phyloP scores from a whole-genome alignment of 1,140 invertebrate species.

The Heliothis subflexa region DNA sequence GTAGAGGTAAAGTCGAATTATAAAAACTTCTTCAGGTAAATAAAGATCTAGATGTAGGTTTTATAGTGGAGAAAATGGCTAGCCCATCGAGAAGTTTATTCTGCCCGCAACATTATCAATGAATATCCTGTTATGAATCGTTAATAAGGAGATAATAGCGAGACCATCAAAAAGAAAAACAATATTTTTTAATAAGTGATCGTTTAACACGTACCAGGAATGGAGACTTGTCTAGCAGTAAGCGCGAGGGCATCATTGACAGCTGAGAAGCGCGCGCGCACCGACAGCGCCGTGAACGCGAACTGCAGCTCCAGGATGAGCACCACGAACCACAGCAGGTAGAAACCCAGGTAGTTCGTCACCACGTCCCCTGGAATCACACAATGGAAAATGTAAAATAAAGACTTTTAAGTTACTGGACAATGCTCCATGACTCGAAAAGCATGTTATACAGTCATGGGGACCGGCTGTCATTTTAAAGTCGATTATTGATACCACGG shows the following conservation, averaged over 20 bases:
- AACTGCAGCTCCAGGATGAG: constrained; percentile 84
- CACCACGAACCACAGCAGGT: constrained; percentile 81
- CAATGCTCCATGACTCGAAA: no score
- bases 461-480: no score
- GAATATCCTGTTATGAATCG: no score
- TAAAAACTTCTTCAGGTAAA: no score
- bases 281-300: constrained; percentile 81
- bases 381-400: not conserved
- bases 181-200: not conserved
- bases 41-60: no score
- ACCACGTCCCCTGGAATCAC: constrained; percentile 75
- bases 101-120: no score
- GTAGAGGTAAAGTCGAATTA: no score
- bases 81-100: no score
- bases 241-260: constrained; percentile 77
- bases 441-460: no score
- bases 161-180: not conserved
- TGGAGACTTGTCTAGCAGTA: constrained; percentile 71
- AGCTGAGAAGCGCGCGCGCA: constrained; percentile 74
- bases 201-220: constrained; percentile 57
- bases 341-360: constrained; percentile 81
- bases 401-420: not conserved
- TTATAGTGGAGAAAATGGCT: no score
- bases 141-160: no score
- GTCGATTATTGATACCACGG: no score